Evolutionary conservation across 2,888 invertebrate genomes (phyloP), one percentile per base, ranked within the genome.

Genomic region (Tetragonula carbonaria): DNA sequence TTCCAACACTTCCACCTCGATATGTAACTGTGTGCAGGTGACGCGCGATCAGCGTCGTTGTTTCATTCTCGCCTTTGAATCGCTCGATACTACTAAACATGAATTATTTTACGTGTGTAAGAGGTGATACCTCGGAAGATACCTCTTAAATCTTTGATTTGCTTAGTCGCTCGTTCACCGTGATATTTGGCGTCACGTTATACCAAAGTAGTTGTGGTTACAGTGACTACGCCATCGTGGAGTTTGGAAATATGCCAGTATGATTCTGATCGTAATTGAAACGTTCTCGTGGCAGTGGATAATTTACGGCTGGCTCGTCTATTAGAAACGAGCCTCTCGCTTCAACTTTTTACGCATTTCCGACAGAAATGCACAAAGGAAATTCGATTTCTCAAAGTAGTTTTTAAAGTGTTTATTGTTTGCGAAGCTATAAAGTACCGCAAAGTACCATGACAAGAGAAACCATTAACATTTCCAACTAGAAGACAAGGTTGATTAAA

Each of bases 131-230:
- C 28, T 38, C 38, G 38, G 38, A 38, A 38, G 38, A 38, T 8
- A 38, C 11, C 45, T 45, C 45, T 77, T 77, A 77, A 71, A 77
- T 77, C 71, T 71, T 71, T 71, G 45, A 38, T 38, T 77, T 53
- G 71, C 71, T 55, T 23, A 38, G 6, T n/a, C n/a, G 28, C 51
- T 51, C 68, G 51, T 71, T 63, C 6, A n/a, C 51, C 21, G 23
- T 53, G 23, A 33, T 38, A 38, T 28, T 76, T 53, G 33, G 16
- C 51, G 68, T 23, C 51, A 21, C n/a, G 33, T 53, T 45, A 71
- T 11, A 33, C 45, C 38, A 13, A 28, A 50, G 51, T 57, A n/a
- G 33, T 14, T 33, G 33, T 18, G 63, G 63, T n/a, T 50, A 18
- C 59, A 18, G 21, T 23, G n/a, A n/a, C 74, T 16, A 18, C 14